Conservation (phyloP, 2,113 vertebrate species). For the Hucho hucho region DNA sequence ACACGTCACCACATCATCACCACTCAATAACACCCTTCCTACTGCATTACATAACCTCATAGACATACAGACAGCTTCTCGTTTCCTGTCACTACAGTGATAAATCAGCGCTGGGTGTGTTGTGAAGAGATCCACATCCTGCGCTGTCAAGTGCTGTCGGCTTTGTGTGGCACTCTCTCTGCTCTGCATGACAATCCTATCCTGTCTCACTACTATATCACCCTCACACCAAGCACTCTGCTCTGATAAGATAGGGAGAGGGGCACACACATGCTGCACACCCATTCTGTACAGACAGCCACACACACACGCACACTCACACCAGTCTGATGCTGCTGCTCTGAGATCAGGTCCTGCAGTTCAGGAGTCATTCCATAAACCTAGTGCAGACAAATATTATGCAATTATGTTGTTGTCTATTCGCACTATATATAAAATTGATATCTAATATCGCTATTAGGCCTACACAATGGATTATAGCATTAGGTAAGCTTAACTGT, state of each 20-base stretch:
- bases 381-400: not conserved
- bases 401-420: not conserved
- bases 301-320: not conserved
- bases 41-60: not conserved
- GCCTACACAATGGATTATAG: not conserved
- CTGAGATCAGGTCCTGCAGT: too few species aligned
- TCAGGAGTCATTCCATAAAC: too few species aligned
- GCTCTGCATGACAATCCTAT: conserved; percentile 2
- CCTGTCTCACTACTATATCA: not conserved
- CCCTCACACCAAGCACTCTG: not conserved
- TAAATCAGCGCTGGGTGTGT: not conserved
- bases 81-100: not conserved
- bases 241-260: not conserved
- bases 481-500: not conserved
- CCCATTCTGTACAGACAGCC: not conserved
- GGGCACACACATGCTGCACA: not conserved
- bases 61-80: conserved; percentile 1
- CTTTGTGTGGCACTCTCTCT: not conserved
- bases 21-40: too few species aligned
- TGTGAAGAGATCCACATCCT: not conserved
- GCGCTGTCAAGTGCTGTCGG: not conserved
- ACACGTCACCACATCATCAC: too few species aligned
- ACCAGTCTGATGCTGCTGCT: not conserved
- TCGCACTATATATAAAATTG: not conserved
- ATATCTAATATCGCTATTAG: too few species aligned